Evolutionary conservation across 2,113 vertebrate genomes (phyloP), one percentile per base, ranked within the genome.

Genomic region (Aspidoscelis tigris): DNA sequence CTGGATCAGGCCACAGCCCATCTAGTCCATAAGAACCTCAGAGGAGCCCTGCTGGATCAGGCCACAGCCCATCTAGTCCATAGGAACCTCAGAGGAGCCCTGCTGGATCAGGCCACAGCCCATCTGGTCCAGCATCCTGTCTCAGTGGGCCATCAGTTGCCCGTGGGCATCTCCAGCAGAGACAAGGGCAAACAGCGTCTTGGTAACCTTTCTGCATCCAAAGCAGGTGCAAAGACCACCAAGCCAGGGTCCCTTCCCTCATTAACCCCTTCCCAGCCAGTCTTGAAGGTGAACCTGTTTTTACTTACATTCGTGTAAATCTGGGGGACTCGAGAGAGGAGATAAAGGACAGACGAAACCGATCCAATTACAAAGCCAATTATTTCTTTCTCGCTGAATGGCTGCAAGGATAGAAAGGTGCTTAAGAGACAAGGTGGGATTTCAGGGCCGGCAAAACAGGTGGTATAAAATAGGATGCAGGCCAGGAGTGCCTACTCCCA

Each of bases 301-400:
- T 84, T 0, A 12, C 98, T 98, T 93, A 99, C 98, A 0, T 99
- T 99, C 3, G 96, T 99, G 92, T 94, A 94, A 78, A 99, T 97
- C 95, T 99, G 98, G 0, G 99, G 98, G 33, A 98, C 84, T 20
- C 99, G 96, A 84, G 98, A 99, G 68, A 91, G 92, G 80, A 99
- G 96, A 94, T 99, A 99, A 4, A 99, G 95, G 76, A 98, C 47
- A 0, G 98, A 98, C 6, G 98, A 99, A 77, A 98, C 0, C 0
- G 98, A 98, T 50, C 99, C 98, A 0, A 99, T 94, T 47, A 92
- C 65, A 18, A 98, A 98, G 12, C 99, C 99, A 0, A 97, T 26
- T 26, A 98, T 97, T 88, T 99, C 97, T 43, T 93, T 96, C 47
- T 89, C 88, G 47, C 90, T 96, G 93, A 99, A 98, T 18, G 95